Percentiles rank a stretch among this genome's conserved stretches.
These are phyloP conservation scores for Callyntrura guangdongensis DNA, from an alignment of 2,888 invertebrate genomes.

Conservation along the genomic window DNA sequence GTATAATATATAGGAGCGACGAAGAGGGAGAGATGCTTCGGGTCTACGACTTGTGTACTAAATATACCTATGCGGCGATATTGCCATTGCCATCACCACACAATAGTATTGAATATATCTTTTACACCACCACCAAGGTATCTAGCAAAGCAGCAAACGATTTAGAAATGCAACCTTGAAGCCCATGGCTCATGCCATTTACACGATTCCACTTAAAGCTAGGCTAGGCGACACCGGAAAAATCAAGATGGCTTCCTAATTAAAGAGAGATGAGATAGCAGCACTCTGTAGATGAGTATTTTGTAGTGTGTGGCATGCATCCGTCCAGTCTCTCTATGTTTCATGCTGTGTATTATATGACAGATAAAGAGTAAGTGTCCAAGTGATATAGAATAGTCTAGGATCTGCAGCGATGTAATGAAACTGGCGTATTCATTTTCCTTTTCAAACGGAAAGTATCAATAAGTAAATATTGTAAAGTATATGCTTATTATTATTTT, in stretches of 20 bases:
- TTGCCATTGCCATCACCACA: too few species aligned
- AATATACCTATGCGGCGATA: too few species aligned
- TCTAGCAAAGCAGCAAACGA: conserved; percentile 50
- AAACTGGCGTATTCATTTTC: too few species aligned
- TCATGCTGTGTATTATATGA: too few species aligned
- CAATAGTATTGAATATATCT: conserved; percentile 11
- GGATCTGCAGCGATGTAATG: too few species aligned
- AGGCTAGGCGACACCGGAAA: conserved; percentile 79
- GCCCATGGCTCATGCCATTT: conserved; percentile 75
- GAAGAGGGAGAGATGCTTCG: conserved; percentile 22
- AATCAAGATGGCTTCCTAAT: conserved; percentile 80
- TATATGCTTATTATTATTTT: too few species aligned
- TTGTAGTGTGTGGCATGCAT: conserved; percentile 71
- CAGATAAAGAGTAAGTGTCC: too few species aligned
- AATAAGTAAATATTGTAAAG: too few species aligned
- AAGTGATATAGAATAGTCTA: too few species aligned
- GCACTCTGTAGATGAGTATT: conserved; percentile 77
- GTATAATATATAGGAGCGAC: too few species aligned
- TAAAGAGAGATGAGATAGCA: conserved; percentile 76
- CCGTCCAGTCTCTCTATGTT: too few species aligned
- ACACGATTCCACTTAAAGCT: conserved; percentile 75
- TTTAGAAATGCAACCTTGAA: conserved; percentile 76
- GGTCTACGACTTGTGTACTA: conserved; percentile 7
- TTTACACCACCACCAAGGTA: conserved; percentile 31
- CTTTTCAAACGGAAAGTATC: too few species aligned